A percentile compares a stretch with the other conserved stretches of the same genome.
Conservation (phyloP, 2,113 vertebrate genomes). For the Archocentrus centrarchus region DNA sequence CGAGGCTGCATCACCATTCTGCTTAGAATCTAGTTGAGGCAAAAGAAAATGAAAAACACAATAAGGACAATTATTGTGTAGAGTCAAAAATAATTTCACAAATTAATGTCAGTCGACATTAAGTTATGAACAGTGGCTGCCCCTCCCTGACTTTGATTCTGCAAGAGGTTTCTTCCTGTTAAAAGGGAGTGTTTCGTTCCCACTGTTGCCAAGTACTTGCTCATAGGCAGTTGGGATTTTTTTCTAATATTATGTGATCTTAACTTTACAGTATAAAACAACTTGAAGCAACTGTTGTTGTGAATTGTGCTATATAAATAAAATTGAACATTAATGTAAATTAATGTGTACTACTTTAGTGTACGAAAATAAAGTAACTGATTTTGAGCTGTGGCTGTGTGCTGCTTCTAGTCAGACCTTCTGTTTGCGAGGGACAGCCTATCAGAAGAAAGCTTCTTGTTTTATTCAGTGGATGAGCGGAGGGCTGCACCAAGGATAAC, state of each 20-base stretch:
- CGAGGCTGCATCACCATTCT: slow-evolving; percentile 90
- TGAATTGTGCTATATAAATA: too few species aligned
- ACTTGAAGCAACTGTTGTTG: too few species aligned
- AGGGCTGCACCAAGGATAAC: neutral
- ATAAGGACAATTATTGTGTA: neutral
- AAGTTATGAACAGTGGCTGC: too few species aligned
- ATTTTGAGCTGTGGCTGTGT: too few species aligned
- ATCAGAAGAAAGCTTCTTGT: neutral
- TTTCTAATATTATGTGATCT: neutral
- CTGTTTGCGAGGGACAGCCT: neutral
- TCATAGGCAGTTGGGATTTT: too few species aligned
- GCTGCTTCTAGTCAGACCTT: neutral
- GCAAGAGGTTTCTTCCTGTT: too few species aligned
- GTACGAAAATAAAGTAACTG: neutral
- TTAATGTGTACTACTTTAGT: neutral
- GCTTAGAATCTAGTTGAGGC: slow-evolving; percentile 82
- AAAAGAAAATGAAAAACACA: neutral
- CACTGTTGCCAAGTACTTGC: too few species aligned
- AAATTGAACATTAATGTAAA: too few species aligned
- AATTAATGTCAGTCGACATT: neutral
- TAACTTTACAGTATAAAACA: neutral
- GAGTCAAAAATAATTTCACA: neutral
- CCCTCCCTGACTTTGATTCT: too few species aligned
- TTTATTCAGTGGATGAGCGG: neutral
- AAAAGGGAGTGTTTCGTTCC: too few species aligned